Evolutionary conservation across 2,797 vertebrate genomes (phyloP), one percentile per base, ranked within the genome.

Genomic region (Sebastolobus alascanus): DNA sequence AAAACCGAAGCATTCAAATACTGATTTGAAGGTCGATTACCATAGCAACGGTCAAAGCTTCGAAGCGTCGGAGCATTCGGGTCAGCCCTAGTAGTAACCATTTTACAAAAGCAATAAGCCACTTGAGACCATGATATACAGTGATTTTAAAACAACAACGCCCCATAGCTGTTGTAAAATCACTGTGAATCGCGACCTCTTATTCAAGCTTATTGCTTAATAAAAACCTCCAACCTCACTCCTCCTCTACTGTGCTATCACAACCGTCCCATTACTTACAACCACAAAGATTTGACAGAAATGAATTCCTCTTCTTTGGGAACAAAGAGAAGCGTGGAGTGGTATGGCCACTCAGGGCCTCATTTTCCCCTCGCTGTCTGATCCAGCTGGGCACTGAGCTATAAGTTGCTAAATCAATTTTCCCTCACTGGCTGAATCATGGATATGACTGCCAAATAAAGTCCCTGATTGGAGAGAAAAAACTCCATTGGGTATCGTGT

Each of bases 331-430:
- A 87, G 84, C 46, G 8, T 64, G 66, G 70, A 84, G 65, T 37
- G 59, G 56, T 72, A 35, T 27, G 81, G 87, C 83, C 63, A 61
- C 79, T 79, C 80, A 40, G 64, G 74, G 80, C 58, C 84, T 78
- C 61, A 70, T 80, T 82, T 84, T 63, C 31, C 77, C 82, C 81
- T 71, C 6, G 12, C 77, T 83, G 77, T 81, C 82, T 72, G 40
- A 68, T 86, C 81, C 69, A 87, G 82, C 79, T 80, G 77, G 76
- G 82, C 88, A 79, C 68, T 80, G 69, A 65, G 70, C 68, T 81
- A n/a, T 65, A 67, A 67, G 72, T 70, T 84, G 70, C 84, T 87
- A 82, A 91, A 93, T 95, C 86, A 86, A 87, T 93, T 91, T 89
- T 67, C 77, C 76, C 84, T 84, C 82, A 56, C 71, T 71, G 54